Base-by-base conservation (phyloP, 2,113 vertebrate species). In the Lipophrys pholis region DNA sequence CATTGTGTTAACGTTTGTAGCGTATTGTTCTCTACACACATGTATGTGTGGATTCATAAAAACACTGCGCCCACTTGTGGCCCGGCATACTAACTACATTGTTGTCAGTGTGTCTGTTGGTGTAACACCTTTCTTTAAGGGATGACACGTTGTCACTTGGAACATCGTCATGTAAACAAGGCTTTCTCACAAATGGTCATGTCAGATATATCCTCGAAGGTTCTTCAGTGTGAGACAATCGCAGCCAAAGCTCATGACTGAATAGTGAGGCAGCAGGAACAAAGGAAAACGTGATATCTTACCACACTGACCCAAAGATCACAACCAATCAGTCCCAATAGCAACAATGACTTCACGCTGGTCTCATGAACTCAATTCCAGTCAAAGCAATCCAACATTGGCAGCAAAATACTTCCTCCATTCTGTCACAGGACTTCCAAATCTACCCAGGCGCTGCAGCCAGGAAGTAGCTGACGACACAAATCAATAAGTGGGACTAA, bases 331-430 rank as follows among this genome's bases (percentile, higher is more conserved):
- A 45, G 30, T 21, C 43, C 41, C 52, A 62, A 62, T 39, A 2
- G 58, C 63, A 63, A 63, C 6, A 10, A 46, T 40, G 42, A 74
- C 30, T 52, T 69, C 36, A 35, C 21, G 0, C 8, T 0, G 65
- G 7, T 11, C 16, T 21, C 16, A 17, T 43, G 17, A 30, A 68
- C 11, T 56, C 6, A 9, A 36, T 59, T 30, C 49, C 53, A 60
- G 58, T 73, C 72, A 73, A 72, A 73, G 21, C 59, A 74, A 71
- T 70, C 11, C 5, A 43, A 60, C 39, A 61, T 12, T 16, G 60
- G 11, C 67, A 63, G 52, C 46, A 63, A 51, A 49, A 64, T 14
- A 55, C 11, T n/a, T 9, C 30, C 36, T 54, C 39, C 1, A 75
- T 65, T 55, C 46, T 11, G 60, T 67, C 67, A 72, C 21, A 62